Evolutionary conservation across 2,797 vertebrate species (phyloP).

Genomic region (Sebastes kiyomatsui): DNA sequence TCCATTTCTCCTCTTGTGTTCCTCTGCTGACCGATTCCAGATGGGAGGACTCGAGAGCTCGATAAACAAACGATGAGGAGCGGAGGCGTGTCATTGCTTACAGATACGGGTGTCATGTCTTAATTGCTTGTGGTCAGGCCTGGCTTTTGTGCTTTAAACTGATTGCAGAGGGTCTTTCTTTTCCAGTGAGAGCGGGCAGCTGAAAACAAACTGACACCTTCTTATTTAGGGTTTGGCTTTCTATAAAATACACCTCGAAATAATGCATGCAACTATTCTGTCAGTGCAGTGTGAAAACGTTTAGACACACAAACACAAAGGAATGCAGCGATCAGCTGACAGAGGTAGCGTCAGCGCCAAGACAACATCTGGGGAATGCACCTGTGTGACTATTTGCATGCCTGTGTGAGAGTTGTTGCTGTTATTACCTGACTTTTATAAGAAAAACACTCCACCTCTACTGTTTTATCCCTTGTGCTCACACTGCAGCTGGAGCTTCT

Average conservation of each 20-base stretch:
- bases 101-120: conserved; percentile 52
- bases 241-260: background rate
- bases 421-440: background rate
- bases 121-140: conserved; percentile 54
- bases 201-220: background rate
- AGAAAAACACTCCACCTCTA: conserved; percentile 20
- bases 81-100: conserved; percentile 57
- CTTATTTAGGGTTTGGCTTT: background rate
- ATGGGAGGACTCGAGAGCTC: conserved; percentile 59
- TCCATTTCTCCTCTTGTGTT: conserved; percentile 68
- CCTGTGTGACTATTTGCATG: conserved; percentile 23
- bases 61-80: conserved; percentile 62
- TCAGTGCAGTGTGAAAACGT: background rate
- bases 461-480: background rate
- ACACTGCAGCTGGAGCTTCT: background rate
- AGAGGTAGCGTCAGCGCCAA: conserved; percentile 55
- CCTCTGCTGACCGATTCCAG: conserved; percentile 74
- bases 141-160: conserved; percentile 36
- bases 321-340: conserved; percentile 78
- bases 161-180: conserved; percentile 15
- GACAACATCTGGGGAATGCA: conserved; percentile 65
- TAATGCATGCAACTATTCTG: background rate
- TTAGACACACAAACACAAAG: conserved; percentile 14
- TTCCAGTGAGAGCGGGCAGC: background rate
- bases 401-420: conserved; percentile 23